Conservation (phyloP, 2,113 vertebrate genomes). For the Cercopithecus mona region DNA sequence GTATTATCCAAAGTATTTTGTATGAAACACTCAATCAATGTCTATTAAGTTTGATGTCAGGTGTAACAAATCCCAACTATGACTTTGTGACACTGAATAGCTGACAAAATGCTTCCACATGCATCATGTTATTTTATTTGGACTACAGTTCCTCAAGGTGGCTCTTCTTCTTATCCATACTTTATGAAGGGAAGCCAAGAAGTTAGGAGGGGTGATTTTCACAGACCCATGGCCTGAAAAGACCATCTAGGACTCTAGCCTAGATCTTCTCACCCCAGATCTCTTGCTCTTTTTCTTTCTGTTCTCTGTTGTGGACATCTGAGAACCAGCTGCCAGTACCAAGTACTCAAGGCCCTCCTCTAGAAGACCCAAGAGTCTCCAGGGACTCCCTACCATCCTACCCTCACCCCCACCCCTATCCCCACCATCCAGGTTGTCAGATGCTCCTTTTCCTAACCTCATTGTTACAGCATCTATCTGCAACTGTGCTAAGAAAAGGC, state of each 20-base stretch:
- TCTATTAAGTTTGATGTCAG: neutral
- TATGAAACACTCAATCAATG: neutral
- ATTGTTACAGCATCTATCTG: neutral
- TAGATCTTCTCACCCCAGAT: neutral
- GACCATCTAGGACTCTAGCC: neutral
- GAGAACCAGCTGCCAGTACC: neutral
- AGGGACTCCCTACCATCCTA: neutral
- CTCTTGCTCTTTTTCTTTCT: neutral
- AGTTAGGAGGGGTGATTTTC: neutral
- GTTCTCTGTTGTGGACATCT: neutral
- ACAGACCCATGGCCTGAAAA: neutral
- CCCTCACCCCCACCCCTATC: neutral
- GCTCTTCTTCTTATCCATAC: neutral
- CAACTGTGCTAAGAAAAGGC: conserved; percentile 4
- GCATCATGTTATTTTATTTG: neutral
- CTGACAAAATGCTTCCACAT: neutral
- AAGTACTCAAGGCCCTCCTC: neutral
- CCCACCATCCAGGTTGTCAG: neutral
- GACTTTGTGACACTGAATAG: neutral
- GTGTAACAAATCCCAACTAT: neutral
- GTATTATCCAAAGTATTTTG: neutral
- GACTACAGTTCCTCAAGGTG: neutral
- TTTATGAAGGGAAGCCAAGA: conserved; percentile 8
- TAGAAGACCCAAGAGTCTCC: neutral
- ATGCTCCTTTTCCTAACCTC: neutral